A percentile compares a stretch with the other conserved stretches of the same genome.
phyloP scores from a whole-genome alignment of 2,888 invertebrate species.

The Nephrotoma guestfalica region DNA sequence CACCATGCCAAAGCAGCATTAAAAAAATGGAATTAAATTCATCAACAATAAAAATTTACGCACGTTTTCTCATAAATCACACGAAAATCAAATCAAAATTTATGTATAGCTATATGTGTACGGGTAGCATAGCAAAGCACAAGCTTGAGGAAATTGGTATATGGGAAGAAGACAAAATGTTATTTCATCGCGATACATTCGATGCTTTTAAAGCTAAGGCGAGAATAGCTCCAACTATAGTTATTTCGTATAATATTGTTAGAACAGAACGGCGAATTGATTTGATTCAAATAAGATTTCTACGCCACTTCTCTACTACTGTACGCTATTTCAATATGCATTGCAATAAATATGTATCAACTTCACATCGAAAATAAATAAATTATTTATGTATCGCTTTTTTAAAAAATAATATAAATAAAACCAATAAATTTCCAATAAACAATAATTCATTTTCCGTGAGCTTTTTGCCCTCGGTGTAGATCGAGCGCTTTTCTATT shows the following conservation, averaged over 20 bases:
- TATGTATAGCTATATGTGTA: background rate
- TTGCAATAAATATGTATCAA: background rate
- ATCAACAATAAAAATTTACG: conserved; percentile 1
- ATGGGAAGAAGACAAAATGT: background rate
- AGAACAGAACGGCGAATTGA: background rate
- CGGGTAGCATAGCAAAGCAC: background rate
- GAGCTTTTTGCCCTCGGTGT: background rate
- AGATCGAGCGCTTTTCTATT: background rate
- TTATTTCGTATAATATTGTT: background rate
- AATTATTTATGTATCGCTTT: background rate
- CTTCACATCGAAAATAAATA: background rate
- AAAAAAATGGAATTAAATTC: background rate
- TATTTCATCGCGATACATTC: background rate
- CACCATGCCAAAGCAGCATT: background rate
- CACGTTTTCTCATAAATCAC: conserved; percentile 4
- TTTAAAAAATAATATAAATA: background rate
- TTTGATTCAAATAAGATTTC: background rate
- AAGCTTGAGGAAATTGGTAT: background rate
- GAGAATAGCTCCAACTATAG: background rate
- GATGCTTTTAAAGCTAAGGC: background rate
- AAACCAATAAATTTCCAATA: background rate
- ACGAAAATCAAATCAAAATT: background rate
- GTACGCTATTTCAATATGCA: background rate
- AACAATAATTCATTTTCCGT: background rate
- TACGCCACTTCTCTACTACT: background rate